Evolutionary conservation across 2,888 invertebrate species (phyloP), one percentile per base, ranked within the genome.

Genomic region (Elaeidobius kamerunicus): DNA sequence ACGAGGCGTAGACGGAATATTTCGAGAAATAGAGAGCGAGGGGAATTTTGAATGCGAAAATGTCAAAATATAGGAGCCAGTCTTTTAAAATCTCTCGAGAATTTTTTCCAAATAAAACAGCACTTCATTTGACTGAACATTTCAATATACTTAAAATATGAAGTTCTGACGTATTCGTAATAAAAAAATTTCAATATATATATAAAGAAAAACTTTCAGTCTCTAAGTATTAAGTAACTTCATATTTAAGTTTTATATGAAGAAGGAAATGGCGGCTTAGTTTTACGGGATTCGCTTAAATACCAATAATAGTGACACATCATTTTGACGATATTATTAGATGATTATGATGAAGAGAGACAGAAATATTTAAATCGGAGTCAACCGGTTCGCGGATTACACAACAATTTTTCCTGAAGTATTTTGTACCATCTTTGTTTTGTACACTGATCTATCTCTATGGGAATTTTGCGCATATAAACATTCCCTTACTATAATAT

Each of bases 391-490:
- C 58, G 57, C 60, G 63, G 56, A 64, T 61, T 52, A 19, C 30
- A 23, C 34, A 41, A 55, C 18, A 59, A 58, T 58, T 55, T 52
- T 67, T 69, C 68, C 69, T 68, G 71, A 71, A 72, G 68, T 65
- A 63, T 49, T 72, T 72, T 73, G 72, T 73, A 73, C 73, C 71
- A 69, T 70, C 62, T 63, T 62, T 59, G 59, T 66, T 69, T 70
- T 70, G 69, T 70, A 69, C 69, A 66, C 66, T 15, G 20, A 20
- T 43, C 51, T 48, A 44, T 20, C 47, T 46, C 50, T 55, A 52
- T 34, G 40, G 34, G 44, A 35, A 43, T 45, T 32, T 20, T 30
- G 35, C 23, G 39, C 19, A 39, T 32, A 36, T 35, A 50, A 19
- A 42, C 27, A 15, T 45, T 14, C 19, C 30, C 35, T 4, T 38